Conservation (phyloP, 2,888 invertebrate genomes). For the Machimus rusticus region DNA sequence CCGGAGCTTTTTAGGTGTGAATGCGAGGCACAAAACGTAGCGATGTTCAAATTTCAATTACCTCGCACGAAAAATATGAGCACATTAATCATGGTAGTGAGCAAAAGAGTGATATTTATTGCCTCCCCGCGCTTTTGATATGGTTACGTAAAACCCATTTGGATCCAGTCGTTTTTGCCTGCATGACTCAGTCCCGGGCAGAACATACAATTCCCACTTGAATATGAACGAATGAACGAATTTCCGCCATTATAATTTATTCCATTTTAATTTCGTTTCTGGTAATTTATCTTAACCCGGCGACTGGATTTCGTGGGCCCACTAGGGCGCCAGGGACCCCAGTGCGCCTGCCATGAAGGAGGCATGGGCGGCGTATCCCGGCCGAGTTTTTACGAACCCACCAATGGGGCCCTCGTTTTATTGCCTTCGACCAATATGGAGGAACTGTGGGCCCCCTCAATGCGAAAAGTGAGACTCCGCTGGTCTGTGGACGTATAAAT, state of each 20-base stretch:
- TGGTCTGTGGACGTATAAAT: neutral
- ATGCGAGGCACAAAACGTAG: neutral
- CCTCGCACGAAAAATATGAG: slow-evolving; percentile 26
- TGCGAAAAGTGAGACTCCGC: neutral
- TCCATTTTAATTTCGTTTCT: slow-evolving; percentile 51
- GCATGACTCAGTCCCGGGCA: neutral
- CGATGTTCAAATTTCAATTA: slow-evolving; percentile 36
- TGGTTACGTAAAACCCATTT: slow-evolving; percentile 9
- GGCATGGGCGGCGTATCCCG: neutral
- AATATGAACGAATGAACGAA: slow-evolving; percentile 37
- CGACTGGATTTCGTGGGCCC: slow-evolving; percentile 27
- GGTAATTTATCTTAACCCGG: slow-evolving; percentile 39
- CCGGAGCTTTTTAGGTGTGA: neutral
- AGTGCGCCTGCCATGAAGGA: neutral
- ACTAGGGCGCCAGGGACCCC: neutral
- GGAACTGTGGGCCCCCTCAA: neutral
- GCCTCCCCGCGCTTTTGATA: slow-evolving; percentile 17
- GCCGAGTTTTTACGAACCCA: neutral
- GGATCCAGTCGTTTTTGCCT: neutral
- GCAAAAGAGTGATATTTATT: slow-evolving; percentile 38
- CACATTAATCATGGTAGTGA: slow-evolving; percentile 28
- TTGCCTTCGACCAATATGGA: neutral
- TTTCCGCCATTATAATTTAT: slow-evolving; percentile 50
- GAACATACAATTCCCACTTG: neutral
- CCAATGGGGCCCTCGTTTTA: neutral